Evolutionary conservation across 2,797 vertebrate species (phyloP), one percentile per base, ranked within the genome.

Genomic region (Lutjanus campechanus): DNA sequence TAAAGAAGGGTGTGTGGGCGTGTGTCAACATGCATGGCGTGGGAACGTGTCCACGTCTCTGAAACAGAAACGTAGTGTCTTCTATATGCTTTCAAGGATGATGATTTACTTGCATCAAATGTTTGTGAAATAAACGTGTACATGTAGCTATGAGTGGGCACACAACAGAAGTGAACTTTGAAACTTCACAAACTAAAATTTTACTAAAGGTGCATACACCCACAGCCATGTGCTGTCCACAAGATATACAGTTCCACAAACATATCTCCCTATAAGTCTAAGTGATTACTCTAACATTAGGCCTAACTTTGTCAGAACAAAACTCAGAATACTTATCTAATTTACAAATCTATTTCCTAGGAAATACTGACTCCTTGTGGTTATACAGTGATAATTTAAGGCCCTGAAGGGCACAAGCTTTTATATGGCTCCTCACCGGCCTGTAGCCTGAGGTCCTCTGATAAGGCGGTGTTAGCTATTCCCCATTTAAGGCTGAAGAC

Each of bases 301-400:
- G 56, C 1, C 5, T 8, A 12, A 19, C 41, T 17, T 29, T 19
- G 16, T 10, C 12, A 58, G 20, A 11, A 15, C 17, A 9, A 36
- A 19, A 36, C 4, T 36, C 9, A 4, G 17, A 29, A 40, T 20
- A 22, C 51, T 44, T 22, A 53, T 29, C 29, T 59, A 10, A 8
- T 53, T 53, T n/a, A 58, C 20, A 0, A n/a, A 19, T 20, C 11
- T 11, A 12, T 69, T 53, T 75, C 13, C 19, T 60, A 11, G 11
- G 2, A 71, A 72, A 63, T 53, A 63, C 22, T 73, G 80, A 53
- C 60, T 43, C 36, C 63, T 41, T 69, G 69, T 79, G 72, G 67
- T 53, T 36, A n/a, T 4, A 50, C 0, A 43, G 11, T 25, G 29
- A 54, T 13, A 41, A 46, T 36, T 36, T 36, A 36, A 36, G 29